phyloP scores from a whole-genome alignment of 2,113 vertebrate genomes.

The Callopanchax toddi region DNA sequence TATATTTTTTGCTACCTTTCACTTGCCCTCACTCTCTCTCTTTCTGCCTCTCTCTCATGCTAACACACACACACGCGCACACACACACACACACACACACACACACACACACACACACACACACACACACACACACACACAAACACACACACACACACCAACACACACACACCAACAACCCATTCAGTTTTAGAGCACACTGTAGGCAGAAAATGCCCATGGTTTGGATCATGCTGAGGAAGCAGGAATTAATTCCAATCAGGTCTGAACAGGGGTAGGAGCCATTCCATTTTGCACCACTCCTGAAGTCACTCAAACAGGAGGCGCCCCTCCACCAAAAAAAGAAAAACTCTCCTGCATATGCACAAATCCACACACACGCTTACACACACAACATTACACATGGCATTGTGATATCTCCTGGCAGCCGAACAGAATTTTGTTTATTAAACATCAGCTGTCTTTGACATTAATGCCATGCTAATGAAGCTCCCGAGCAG shows the following conservation, averaged over 20 bases:
- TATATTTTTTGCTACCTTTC: constrained; percentile 13
- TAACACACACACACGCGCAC: constrained; percentile 4
- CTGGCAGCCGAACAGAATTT: constrained; percentile 37
- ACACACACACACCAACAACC: constrained; percentile 9
- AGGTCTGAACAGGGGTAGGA: constrained; percentile 61
- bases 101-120: constrained; percentile 14
- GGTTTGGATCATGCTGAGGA: constrained; percentile 75
- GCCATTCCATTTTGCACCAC: constrained; percentile 65
- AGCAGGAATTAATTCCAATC: constrained; percentile 82
- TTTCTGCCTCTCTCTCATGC: background rate
- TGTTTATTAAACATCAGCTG: constrained; percentile 49
- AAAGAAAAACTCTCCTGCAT: constrained; percentile 20
- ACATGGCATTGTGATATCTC: constrained; percentile 18
- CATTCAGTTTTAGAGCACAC: constrained; percentile 56
- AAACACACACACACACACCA: constrained; percentile 15
- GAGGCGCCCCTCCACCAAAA: constrained; percentile 24
- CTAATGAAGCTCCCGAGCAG: constrained; percentile 57
- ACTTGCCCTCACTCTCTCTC: background rate
- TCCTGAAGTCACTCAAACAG: constrained; percentile 60
- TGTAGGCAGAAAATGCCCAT: constrained; percentile 56
- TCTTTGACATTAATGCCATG: constrained; percentile 57
- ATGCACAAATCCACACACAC: constrained; percentile 22
- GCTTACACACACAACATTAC: constrained; percentile 18
- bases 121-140: constrained; percentile 14
- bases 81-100: constrained; percentile 14